Conservation (phyloP, 2,113 vertebrate species). For the Pavo muticus region DNA sequence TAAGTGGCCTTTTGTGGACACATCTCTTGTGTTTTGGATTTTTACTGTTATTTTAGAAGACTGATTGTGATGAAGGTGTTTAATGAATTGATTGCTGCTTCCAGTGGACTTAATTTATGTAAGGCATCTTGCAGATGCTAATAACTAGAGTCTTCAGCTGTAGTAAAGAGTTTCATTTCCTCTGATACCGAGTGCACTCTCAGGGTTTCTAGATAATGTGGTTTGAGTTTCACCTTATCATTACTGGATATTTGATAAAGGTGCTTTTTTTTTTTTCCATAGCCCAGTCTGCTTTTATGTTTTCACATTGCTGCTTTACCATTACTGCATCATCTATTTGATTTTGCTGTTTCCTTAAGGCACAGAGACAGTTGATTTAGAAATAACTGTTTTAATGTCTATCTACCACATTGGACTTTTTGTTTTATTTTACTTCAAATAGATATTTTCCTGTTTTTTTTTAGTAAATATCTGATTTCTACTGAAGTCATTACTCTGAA, state of each 20-base stretch:
- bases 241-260: not conserved
- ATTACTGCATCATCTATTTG: not conserved
- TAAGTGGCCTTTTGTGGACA: conserved; percentile 8
- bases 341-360: not conserved
- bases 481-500: not conserved
- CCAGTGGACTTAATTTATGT: not conserved
- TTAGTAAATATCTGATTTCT: not conserved
- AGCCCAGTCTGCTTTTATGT: not conserved
- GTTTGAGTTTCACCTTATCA: not conserved
- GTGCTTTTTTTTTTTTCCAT: not conserved
- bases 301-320: not conserved
- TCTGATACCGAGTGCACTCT: rapidly evolving
- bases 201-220: not conserved
- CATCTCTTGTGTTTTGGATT: not conserved
- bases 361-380: not conserved
- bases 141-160: not conserved
- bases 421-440: not conserved
- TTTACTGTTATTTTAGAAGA: not conserved
- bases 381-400: not conserved
- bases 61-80: not conserved
- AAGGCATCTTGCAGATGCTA: not conserved
- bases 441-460: not conserved
- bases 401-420: not conserved
- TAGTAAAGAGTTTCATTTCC: not conserved
- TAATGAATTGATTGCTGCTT: not conserved